Evolutionary conservation across 2,797 vertebrate genomes (phyloP), one percentile per base, ranked within the genome.

Genomic region (Microcaecilia unicolor): DNA sequence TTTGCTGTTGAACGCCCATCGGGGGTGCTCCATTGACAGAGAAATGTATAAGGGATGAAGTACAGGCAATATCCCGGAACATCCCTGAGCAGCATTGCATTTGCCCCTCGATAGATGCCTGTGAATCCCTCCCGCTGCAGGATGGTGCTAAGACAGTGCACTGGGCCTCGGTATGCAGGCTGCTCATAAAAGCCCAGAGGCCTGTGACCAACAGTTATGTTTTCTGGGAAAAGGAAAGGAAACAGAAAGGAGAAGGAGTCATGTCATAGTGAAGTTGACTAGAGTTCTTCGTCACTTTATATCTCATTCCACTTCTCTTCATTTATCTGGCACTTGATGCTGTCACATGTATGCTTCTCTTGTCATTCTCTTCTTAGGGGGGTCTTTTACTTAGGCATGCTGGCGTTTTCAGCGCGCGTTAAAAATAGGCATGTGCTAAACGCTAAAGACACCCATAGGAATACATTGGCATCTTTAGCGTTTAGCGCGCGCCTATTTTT

Each of bases 21-120:
- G 0, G 90, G 78, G 4, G 61, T 91, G 54, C 92, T 58, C 82
- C 90, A 83, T 42, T 78, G 51, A 23, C 82, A 90, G 53, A 98
- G 60, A 21, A 91, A 23, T 2, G 72, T 56, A 6, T 99, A 98
- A 1, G 94, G 94, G 48, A 93, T 75, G 55, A 99, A 99, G 65
- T 98, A 98, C 37, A 94, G 75, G 3, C 81, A 72, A 44, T 99
- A 98, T 2, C 96, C 96, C 0, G 96, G 94, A 11, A 97, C 37
- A 8, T 99, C 96, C 49, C 96, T 79, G 39, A 98, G 78, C 15
- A 97, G 35, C 94, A 93, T 98, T 58, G 94, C 91, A 1, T 81
- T 73, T 0, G 70, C 74, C 0, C 96, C 96, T 18, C 92, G 70
- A 67, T 98, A 99, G 10, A 95, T 63, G 6, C 96, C 96, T 7